Conservation (phyloP, 2,113 vertebrate species). For the Rhinogobius similis region DNA sequence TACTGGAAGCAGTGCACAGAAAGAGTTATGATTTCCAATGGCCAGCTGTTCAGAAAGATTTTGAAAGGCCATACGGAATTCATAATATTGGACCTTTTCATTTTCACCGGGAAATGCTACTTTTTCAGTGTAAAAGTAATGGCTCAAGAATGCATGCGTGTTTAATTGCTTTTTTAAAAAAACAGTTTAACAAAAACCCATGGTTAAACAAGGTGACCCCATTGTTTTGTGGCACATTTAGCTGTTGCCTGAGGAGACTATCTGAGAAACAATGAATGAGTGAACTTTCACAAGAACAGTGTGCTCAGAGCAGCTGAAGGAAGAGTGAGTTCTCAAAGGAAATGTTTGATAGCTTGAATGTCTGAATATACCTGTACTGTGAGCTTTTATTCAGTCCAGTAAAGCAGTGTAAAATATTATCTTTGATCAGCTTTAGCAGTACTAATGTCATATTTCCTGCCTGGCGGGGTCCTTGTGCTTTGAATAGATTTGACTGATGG, state of each 20-base stretch:
- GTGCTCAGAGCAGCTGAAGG: constrained; percentile 37
- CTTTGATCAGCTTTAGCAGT: constrained; percentile 13
- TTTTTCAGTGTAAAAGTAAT: not conserved
- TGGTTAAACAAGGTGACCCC: not conserved
- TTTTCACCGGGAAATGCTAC: not conserved
- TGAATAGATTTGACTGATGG: constrained; percentile 56
- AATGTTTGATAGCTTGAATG: not conserved
- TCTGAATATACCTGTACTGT: constrained; percentile 11
- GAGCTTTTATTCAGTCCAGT: constrained; percentile 3
- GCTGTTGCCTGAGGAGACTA: constrained; percentile 7
- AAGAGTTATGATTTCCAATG: too few species aligned
- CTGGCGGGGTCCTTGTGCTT: constrained; percentile 26
- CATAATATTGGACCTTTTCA: not conserved
- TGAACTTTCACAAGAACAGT: constrained; percentile 49
- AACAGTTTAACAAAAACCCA: not conserved
- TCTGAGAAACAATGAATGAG: constrained; percentile 37
- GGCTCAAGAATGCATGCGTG: not conserved
- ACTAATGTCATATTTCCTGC: constrained; percentile 32
- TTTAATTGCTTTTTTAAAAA: not conserved
- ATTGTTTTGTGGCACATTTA: not conserved
- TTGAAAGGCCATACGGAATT: too few species aligned
- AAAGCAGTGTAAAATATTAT: constrained; percentile 30
- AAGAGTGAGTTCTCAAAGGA: constrained; percentile 22
- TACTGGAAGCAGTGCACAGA: not conserved
- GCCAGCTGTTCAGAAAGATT: too few species aligned